Conservation (phyloP, 2,888 invertebrate species). For the Troides aeacus region DNA sequence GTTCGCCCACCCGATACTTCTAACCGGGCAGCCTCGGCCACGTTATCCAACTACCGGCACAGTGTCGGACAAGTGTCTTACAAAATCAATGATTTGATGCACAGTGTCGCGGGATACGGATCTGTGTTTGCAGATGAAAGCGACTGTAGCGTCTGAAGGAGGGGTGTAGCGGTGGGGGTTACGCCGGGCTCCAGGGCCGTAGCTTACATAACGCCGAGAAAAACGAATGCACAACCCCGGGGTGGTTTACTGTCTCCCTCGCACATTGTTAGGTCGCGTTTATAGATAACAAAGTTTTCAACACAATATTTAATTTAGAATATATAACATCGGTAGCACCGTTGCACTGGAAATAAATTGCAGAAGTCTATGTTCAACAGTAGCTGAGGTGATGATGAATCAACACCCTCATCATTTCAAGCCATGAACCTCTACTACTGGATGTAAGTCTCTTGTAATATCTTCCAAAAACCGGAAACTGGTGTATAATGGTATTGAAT, state of each 20-base stretch:
- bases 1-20: conserved; percentile 32
- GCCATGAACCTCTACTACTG: too few relatives aligned
- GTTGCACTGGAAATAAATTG: too few relatives aligned
- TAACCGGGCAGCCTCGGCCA: conserved; percentile 30
- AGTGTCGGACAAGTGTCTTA: conserved; percentile 32
- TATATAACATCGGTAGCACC: not conserved
- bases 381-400: too few relatives aligned
- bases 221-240: conserved; percentile 70
- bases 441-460: too few relatives aligned
- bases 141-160: conserved; percentile 28
- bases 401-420: too few relatives aligned
- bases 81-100: conserved; percentile 33
- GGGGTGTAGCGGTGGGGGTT: conserved; percentile 35
- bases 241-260: conserved; percentile 57
- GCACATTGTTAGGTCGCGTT: conserved; percentile 47
- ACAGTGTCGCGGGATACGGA: conserved; percentile 20
- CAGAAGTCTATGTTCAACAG: too few relatives aligned
- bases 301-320: conserved; percentile 31
- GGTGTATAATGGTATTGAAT: too few relatives aligned
- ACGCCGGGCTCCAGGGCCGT: conserved; percentile 72
- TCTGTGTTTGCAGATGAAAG: conserved; percentile 20
- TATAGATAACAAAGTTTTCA: conserved; percentile 41
- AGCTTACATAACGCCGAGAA: conserved; percentile 77
- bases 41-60: conserved; percentile 37
- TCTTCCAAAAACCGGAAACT: too few relatives aligned